These are phyloP conservation scores for Ridgeia piscesae DNA, from an alignment of 1,140 invertebrate species.

Conservation along the genomic window DNA sequence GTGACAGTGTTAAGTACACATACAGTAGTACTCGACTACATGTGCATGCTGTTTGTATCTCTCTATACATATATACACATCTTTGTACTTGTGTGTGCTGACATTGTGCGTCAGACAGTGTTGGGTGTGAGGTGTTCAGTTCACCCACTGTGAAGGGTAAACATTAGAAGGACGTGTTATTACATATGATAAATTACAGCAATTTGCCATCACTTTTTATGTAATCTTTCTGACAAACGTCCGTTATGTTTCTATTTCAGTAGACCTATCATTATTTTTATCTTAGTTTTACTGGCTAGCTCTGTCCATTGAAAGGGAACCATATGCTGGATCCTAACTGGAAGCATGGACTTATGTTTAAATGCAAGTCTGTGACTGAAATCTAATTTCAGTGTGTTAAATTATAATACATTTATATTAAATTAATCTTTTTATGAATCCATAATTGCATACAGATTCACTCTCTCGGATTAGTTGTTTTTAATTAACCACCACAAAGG, in stretches of 20 bases:
- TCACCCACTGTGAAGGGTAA: neutral
- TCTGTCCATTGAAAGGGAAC: neutral
- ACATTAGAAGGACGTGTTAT: neutral
- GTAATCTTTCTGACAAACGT: neutral
- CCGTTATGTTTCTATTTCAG: neutral
- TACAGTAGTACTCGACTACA: neutral
- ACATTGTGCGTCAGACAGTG: neutral
- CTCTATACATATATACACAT: neutral
- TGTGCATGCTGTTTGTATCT: neutral
- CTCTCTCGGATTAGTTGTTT: no score
- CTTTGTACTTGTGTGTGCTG: neutral
- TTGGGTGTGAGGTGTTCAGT: neutral
- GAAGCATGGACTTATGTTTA: no score
- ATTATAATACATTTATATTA: no score
- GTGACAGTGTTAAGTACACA: neutral
- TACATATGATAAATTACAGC: neutral
- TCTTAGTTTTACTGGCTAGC: neutral
- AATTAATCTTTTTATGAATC: no score
- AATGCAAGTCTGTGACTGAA: no score
- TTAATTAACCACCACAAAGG: no score
- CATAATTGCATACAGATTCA: no score
- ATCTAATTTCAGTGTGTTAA: no score
- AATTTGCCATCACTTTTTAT: neutral
- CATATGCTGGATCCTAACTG: neutral
- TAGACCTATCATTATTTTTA: neutral